Evolutionary conservation across 53 echinoderm and acorn worm genomes (phyloP).

Genomic region (Paracentrotus lividus): DNA sequence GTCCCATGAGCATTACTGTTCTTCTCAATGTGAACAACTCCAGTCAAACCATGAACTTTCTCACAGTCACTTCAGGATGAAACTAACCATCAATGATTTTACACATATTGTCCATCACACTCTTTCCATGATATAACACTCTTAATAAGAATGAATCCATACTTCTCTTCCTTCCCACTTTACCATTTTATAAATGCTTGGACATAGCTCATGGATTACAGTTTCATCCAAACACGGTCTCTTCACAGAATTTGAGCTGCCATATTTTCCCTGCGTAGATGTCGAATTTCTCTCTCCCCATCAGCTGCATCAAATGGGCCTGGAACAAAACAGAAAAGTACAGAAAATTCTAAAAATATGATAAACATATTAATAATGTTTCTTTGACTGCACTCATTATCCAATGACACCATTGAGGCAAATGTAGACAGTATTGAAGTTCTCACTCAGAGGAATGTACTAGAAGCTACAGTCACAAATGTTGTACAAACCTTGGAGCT

Average conservation of each 20-base stretch:
- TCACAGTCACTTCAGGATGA: background rate
- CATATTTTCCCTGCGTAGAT: conserved; percentile 98
- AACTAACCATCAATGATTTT: background rate
- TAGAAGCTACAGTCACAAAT: no score
- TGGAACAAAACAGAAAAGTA: conserved; percentile 24
- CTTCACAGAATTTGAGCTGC: conserved; percentile 99
- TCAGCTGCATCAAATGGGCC: conserved; percentile 78
- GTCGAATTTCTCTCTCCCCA: conserved; percentile 91
- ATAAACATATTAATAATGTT: no score
- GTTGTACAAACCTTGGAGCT: no score
- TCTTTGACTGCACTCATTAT: no score
- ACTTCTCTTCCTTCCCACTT: background rate
- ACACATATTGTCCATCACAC: background rate
- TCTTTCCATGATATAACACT: background rate
- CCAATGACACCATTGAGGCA: no score
- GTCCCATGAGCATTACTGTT: background rate
- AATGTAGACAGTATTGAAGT: no score
- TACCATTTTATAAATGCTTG: background rate
- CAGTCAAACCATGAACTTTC: background rate
- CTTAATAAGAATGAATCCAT: background rate
- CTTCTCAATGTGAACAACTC: background rate
- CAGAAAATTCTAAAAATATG: no score
- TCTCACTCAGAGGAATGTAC: no score
- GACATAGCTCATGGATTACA: background rate
- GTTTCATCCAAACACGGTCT: conserved; percentile 91